phyloP scores from a whole-genome alignment of 2,888 invertebrate species.

The Didymodactylos carnosus region DNA sequence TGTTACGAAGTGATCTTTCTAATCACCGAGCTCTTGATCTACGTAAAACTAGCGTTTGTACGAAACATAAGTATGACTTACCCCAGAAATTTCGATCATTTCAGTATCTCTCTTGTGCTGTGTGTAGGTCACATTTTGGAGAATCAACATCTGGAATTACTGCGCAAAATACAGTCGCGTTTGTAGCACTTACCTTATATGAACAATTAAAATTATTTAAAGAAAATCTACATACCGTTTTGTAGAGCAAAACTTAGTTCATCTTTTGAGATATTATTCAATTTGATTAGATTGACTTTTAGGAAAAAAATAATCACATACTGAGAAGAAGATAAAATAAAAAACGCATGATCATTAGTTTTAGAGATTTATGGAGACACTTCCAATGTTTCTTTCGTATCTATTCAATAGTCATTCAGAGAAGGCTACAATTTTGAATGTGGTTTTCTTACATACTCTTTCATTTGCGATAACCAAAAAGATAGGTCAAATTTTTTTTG shows the following conservation, averaged over 20 bases:
- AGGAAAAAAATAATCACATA: background rate
- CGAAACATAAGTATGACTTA: background rate
- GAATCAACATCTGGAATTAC: background rate
- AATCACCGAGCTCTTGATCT: background rate
- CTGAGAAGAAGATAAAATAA: background rate
- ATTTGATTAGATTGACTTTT: background rate
- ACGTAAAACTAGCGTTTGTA: background rate
- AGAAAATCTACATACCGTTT: background rate
- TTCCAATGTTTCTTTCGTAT: background rate
- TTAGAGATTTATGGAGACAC: background rate
- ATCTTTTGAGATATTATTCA: background rate
- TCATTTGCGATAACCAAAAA: background rate
- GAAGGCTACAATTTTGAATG: background rate
- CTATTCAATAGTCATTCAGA: background rate
- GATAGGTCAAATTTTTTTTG: background rate
- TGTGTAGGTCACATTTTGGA: background rate
- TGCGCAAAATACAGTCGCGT: background rate
- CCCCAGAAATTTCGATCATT: background rate
- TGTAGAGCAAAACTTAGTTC: background rate
- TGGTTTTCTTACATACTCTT: background rate
- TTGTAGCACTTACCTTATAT: background rate
- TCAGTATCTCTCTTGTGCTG: background rate
- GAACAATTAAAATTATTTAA: background rate
- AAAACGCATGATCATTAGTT: background rate
- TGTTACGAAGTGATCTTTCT: background rate